phyloP scores from a whole-genome alignment of 2,888 invertebrate genomes.

The Icerya purchasi region DNA sequence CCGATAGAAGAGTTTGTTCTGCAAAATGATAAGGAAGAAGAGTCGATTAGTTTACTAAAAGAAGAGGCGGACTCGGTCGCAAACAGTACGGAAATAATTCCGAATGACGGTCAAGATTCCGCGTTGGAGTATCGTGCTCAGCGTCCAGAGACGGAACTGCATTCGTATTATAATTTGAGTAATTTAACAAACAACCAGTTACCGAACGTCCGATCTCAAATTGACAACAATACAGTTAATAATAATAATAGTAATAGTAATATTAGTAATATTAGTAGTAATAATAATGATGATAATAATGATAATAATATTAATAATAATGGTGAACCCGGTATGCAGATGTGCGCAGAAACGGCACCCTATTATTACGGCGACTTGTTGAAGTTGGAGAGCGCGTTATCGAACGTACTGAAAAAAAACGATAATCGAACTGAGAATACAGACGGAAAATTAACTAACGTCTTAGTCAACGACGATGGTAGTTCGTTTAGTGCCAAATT shows the following conservation, averaged over 20 bases:
- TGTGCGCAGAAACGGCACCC: slow-evolving; percentile 31
- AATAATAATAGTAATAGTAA: neutral
- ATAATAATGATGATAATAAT: neutral
- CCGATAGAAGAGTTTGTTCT: slow-evolving; percentile 46
- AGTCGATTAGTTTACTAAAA: neutral
- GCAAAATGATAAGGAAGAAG: neutral
- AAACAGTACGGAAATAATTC: too few relatives aligned
- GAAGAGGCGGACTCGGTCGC: too few relatives aligned
- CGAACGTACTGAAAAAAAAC: slow-evolving; percentile 15
- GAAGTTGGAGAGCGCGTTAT: too few relatives aligned
- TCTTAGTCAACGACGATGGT: neutral
- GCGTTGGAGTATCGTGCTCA: too few relatives aligned
- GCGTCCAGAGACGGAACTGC: too few relatives aligned
- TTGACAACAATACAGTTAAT: neutral
- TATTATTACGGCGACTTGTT: slow-evolving; percentile 67
- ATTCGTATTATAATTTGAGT: too few relatives aligned
- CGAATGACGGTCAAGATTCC: neutral
- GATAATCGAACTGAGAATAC: neutral
- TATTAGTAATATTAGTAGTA: neutral
- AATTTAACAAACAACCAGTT: too few relatives aligned
- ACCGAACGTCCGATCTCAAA: too few relatives aligned
- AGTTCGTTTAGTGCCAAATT: slow-evolving; percentile 20
- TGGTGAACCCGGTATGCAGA: neutral
- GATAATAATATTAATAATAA: neutral
- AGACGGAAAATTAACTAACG: neutral